These are phyloP conservation scores for Ostrea edulis DNA, from an alignment of 1,140 invertebrate species.

Conservation along the genomic window DNA sequence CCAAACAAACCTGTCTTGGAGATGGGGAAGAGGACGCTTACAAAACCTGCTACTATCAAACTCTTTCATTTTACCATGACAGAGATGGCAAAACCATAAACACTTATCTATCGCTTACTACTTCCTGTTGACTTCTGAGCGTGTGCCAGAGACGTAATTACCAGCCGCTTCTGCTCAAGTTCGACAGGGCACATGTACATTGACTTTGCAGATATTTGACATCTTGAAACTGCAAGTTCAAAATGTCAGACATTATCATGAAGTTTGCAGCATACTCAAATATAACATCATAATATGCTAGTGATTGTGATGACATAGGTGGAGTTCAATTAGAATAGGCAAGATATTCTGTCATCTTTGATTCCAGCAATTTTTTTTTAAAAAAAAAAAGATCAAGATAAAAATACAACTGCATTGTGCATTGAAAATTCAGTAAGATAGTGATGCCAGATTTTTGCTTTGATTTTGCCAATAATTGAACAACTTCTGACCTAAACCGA, in stretches of 20 bases:
- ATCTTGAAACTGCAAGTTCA: conserved; percentile 32
- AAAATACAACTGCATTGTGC: background rate
- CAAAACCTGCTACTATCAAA: conserved; percentile 37
- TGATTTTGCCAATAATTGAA: background rate
- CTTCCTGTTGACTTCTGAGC: conserved; percentile 52
- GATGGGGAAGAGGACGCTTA: background rate
- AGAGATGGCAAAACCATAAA: conserved; percentile 55
- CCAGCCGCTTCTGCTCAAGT: conserved; percentile 32
- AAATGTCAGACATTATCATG: background rate
- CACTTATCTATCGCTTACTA: conserved; percentile 44
- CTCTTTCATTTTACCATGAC: conserved; percentile 43
- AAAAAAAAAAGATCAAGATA: background rate
- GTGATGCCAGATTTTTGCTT: background rate
- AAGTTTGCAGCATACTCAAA: background rate
- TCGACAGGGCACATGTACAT: conserved; percentile 46
- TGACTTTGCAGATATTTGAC: conserved; percentile 44
- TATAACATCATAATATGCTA: background rate
- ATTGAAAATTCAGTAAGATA: background rate
- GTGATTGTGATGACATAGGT: background rate
- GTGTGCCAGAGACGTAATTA: conserved; percentile 51
- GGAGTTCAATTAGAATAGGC: background rate
- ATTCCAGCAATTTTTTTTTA: too few relatives aligned
- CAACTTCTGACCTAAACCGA: background rate
- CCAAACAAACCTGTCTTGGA: conserved; percentile 29
- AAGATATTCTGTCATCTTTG: too few relatives aligned